Evolutionary conservation across 2,888 invertebrate genomes (phyloP).

Genomic region (Ophioninae sp.): DNA sequence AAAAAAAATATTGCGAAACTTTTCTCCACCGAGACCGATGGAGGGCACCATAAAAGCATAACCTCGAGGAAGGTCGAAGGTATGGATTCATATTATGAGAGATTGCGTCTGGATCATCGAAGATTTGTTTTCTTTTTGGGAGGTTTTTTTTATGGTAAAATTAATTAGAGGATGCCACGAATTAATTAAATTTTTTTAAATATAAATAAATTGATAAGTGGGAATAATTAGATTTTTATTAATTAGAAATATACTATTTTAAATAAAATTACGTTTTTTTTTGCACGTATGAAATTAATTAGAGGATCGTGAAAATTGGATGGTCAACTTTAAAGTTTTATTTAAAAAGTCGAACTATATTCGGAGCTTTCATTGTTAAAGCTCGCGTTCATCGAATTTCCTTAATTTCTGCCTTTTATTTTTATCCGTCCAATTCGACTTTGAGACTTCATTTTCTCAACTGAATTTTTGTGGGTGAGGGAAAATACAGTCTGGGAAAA

Average conservation of each 20-base stretch:
- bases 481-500: background rate
- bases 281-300: no score
- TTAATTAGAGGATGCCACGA: constrained; percentile 5
- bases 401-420: background rate
- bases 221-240: no score
- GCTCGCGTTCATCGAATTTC: background rate
- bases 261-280: no score
- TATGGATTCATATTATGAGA: background rate
- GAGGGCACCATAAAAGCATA: constrained; percentile 51
- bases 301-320: no score
- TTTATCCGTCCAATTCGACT: background rate
- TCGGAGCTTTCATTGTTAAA: background rate
- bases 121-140: constrained; percentile 19
- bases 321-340: no score
- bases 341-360: constrained; percentile 1
- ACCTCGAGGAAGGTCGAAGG: background rate
- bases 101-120: constrained; percentile 30
- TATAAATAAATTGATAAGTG: no score
- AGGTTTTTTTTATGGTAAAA: background rate
- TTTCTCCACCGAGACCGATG: constrained; percentile 32
- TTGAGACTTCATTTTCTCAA: background rate
- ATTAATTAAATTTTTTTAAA: no score
- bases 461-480: background rate
- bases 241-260: no score
- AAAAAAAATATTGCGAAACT: constrained; percentile 31